Conservation (phyloP, 2,888 invertebrate species). For the Dasypolia templi region DNA sequence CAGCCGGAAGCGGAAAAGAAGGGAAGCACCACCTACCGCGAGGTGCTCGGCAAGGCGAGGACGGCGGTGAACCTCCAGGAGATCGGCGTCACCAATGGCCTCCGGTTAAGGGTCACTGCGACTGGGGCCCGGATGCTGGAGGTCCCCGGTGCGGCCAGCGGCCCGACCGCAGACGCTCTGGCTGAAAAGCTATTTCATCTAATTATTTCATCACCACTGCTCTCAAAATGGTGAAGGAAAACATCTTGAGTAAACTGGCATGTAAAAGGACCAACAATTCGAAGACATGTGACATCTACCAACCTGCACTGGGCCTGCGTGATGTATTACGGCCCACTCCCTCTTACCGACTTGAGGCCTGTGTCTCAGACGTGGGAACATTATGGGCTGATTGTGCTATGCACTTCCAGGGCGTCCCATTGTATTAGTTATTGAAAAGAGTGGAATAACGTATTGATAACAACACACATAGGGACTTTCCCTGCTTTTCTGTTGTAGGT, state of each 20-base stretch:
- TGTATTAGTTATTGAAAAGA: not conserved
- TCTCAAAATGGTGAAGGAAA: not conserved
- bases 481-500: not conserved
- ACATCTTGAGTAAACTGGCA: no score
- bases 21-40: no score
- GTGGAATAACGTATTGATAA: not conserved
- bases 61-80: no score
- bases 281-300: not conserved
- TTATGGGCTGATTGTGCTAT: not conserved
- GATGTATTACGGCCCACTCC: not conserved
- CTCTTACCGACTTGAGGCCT: not conserved
- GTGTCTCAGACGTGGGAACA: not conserved
- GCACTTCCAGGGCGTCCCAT: not conserved
- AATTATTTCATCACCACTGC: no score
- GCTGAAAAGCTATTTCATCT: no score
- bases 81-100: no score
- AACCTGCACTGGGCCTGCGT: not conserved
- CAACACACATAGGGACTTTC: not conserved
- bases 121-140: no score
- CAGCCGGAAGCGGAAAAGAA: no score
- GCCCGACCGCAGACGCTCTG: no score
- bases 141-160: no score
- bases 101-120: no score
- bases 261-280: not conserved
- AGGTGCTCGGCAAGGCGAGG: no score